phyloP scores from a whole-genome alignment of 2,113 vertebrate species.

The Pseudorectes ferrugineus region DNA sequence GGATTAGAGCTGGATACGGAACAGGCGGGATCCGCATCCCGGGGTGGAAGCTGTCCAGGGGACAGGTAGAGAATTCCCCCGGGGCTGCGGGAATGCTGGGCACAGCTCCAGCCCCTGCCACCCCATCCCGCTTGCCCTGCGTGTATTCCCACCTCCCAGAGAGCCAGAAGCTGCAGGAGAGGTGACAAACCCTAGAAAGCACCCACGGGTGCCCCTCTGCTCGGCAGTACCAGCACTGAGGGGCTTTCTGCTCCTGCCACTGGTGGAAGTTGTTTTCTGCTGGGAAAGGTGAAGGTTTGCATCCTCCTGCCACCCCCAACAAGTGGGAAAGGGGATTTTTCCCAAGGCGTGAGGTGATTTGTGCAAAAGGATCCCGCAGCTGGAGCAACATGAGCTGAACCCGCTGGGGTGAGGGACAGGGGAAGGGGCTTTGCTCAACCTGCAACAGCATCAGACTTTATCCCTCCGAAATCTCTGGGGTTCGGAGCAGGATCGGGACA shows the following conservation, averaged over 20 bases:
- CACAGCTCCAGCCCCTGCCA: not conserved
- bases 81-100: fast-evolving
- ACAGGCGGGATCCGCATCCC: not conserved
- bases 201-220: not conserved
- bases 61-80: not conserved
- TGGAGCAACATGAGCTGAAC: fast-evolving
- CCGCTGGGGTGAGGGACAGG: fast-evolving
- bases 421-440: not conserved
- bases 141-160: not conserved
- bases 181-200: not conserved
- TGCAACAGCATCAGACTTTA: not conserved
- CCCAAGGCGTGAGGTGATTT: not conserved
- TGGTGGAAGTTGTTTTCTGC: not conserved
- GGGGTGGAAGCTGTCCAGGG: not conserved
- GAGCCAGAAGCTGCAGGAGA: not conserved
- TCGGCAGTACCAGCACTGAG: fast-evolving
- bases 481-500: not conserved
- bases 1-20: not conserved
- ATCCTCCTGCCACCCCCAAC: not conserved
- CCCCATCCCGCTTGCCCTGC: fast-evolving
- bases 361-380: not conserved
- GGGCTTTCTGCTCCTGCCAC: fast-evolving
- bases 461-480: not conserved
- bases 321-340: not conserved
- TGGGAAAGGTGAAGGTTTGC: fast-evolving